Evolutionary conservation across 2,888 invertebrate species (phyloP), one percentile per base, ranked within the genome.

Genomic region (Ligdia adustata): DNA sequence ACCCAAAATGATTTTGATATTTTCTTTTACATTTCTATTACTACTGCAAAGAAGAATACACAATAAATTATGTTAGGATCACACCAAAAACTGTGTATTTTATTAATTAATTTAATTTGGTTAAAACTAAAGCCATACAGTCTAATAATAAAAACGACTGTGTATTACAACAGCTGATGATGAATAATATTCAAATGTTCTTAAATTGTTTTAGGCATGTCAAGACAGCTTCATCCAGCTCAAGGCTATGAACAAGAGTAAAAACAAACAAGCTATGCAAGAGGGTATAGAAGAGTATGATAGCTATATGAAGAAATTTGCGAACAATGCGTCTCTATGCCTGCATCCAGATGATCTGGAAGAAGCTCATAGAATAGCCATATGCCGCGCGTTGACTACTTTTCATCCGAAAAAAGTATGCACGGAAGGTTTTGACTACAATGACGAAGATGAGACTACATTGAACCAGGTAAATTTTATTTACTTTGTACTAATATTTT

Each of bases 261-360:
- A 34, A 5, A 35, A 37, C n/a, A 43, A 28, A 6, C 2, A 3
- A 5, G 29, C 16, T 6, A 31, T 43, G 9, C 3, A 16, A 0
- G 29, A 20, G 5, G 37, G 16, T 1, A 16, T 35, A n/a, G 12
- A 15, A 4, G 28, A 7, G 24, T 43, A 43, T 9, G 13, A 43
- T 1, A 4, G 12, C 1, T 31, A 24, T 13, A 37, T 43, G 27
- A 9, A 14, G 4, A 4, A 0, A 1, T 9, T 14, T 2, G 31
- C 22, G 18, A 12, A 20, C 4, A 4, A 5, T 1, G 4, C 6
- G 4, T 4, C 3, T 12, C 5, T 37, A 5, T 43, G 43, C 7
- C 12, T 35, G 9, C 43, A 43, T 12, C 43, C 43, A 0, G 13
- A 12, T 4, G 43, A 43, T 4, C 35, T 43, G 2, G 15, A 35